Percentiles rank a stretch among this genome's conserved stretches.
Evolutionary conservation across 1,140 invertebrate genomes (phyloP).

Genomic region (Hirudo medicinalis): DNA sequence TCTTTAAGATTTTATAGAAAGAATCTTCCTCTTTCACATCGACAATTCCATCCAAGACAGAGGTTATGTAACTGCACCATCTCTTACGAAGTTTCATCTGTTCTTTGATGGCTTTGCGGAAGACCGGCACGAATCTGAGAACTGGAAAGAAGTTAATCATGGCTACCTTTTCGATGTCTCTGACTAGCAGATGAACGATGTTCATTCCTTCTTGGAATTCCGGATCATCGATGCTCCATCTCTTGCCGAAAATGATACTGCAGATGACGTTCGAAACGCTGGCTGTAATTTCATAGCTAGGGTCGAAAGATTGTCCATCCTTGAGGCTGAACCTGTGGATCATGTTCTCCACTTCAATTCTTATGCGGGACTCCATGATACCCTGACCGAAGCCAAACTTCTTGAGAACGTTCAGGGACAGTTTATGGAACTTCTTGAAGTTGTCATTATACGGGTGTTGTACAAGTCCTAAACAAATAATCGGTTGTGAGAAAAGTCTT

Average conservation of each 20-base stretch:
- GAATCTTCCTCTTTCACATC: neutral
- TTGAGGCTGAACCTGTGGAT: neutral
- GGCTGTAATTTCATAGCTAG: neutral
- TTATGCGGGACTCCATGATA: constrained; percentile 14
- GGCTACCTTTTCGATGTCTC: neutral
- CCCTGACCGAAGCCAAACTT: constrained; percentile 16
- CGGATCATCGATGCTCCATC: neutral
- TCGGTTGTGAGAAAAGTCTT: neutral
- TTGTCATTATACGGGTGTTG: neutral
- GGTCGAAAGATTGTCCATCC: neutral
- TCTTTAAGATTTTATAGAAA: too few relatives aligned
- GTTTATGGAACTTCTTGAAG: neutral
- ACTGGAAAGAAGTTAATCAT: constrained; percentile 10
- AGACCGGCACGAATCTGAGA: neutral
- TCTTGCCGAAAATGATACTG: neutral
- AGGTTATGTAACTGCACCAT: neutral
- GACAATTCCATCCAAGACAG: neutral
- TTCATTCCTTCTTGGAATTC: constrained; percentile 8
- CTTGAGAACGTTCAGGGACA: constrained; percentile 1
- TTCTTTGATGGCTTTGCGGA: neutral
- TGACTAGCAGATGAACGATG: neutral
- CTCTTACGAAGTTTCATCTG: neutral
- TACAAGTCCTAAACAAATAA: neutral
- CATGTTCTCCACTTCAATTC: constrained; percentile 8
- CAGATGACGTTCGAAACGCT: constrained; percentile 8